A percentile compares a stretch with the other conserved stretches of the same genome.
These are phyloP conservation scores for Vanessa cardui DNA, from an alignment of 2,888 invertebrate species.

Conservation along the genomic window DNA sequence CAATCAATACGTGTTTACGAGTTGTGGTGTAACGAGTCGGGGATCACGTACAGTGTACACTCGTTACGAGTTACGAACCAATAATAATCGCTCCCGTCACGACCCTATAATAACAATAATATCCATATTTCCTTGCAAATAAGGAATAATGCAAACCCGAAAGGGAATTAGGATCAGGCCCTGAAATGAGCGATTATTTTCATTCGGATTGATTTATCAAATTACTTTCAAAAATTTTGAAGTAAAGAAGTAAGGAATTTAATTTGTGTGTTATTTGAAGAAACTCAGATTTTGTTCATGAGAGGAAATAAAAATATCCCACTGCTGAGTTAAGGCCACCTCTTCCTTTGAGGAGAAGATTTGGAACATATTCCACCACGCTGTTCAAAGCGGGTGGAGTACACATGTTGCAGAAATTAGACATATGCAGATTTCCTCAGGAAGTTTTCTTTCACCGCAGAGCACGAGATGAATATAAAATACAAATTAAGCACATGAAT, in stretches of 20 bases:
- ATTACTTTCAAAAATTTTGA: background rate
- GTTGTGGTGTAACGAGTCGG: conserved; percentile 40
- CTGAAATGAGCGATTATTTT: conserved; percentile 46
- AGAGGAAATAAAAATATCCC: background rate
- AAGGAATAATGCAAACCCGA: conserved; percentile 68
- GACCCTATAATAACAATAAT: conserved; percentile 77
- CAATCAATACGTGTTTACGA: conserved; percentile 42
- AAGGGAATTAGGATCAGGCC: conserved; percentile 68
- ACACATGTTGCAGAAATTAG: no score
- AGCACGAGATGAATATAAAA: no score
- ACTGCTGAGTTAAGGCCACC: no score
- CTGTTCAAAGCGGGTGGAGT: no score
- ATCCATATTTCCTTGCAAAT: conserved; percentile 77
- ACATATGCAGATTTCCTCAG: no score
- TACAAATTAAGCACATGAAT: no score
- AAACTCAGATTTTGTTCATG: background rate
- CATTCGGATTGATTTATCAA: no score
- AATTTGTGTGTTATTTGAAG: no score
- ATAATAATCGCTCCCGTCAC: conserved; percentile 64
- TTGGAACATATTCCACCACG: no score
- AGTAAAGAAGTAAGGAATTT: no score
- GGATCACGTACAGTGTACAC: conserved; percentile 44
- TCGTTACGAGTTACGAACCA: conserved; percentile 50
- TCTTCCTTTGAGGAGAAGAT: no score
- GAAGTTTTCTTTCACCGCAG: no score